These are phyloP conservation scores for Hippocampus kuda DNA, from an alignment of 2,797 vertebrate genomes.

Conservation along the genomic window DNA sequence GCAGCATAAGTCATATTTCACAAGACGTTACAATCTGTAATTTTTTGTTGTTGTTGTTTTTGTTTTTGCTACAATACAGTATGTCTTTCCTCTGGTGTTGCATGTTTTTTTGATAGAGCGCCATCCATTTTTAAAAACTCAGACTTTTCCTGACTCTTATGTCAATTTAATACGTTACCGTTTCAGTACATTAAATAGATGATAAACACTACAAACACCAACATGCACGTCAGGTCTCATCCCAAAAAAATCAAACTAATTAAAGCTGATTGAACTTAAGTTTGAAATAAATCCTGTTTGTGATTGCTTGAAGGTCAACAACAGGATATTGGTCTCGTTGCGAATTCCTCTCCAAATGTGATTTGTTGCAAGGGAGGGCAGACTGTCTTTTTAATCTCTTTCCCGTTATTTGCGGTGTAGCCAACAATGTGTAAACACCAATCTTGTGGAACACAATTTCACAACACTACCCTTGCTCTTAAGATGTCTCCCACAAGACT, in stretches of 20 bases:
- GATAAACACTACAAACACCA: not conserved
- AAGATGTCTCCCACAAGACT: constrained; percentile 8
- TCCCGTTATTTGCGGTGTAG: not conserved
- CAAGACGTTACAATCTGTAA: too few relatives aligned
- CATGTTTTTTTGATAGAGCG: too few relatives aligned
- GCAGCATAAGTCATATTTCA: too few relatives aligned
- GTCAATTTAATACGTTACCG: too few relatives aligned
- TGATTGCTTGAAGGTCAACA: not conserved
- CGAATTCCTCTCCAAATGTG: not conserved
- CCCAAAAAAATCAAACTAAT: not conserved
- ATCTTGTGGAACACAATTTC: constrained; percentile 13
- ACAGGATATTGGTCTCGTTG: not conserved
- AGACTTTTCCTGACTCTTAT: too few relatives aligned
- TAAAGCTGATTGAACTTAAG: not conserved
- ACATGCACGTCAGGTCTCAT: not conserved
- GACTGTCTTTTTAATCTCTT: constrained; percentile 1
- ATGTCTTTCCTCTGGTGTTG: too few relatives aligned
- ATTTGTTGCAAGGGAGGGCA: not conserved
- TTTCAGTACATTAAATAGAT: not conserved
- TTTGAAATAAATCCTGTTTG: not conserved
- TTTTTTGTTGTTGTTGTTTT: too few relatives aligned
- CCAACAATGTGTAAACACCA: constrained; percentile 15
- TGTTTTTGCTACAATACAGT: too few relatives aligned
- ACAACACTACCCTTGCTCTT: not conserved
- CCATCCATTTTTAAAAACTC: too few relatives aligned